Evolutionary conservation across 2,797 vertebrate genomes (phyloP).

Genomic region (Gadopsis bispinosus): DNA sequence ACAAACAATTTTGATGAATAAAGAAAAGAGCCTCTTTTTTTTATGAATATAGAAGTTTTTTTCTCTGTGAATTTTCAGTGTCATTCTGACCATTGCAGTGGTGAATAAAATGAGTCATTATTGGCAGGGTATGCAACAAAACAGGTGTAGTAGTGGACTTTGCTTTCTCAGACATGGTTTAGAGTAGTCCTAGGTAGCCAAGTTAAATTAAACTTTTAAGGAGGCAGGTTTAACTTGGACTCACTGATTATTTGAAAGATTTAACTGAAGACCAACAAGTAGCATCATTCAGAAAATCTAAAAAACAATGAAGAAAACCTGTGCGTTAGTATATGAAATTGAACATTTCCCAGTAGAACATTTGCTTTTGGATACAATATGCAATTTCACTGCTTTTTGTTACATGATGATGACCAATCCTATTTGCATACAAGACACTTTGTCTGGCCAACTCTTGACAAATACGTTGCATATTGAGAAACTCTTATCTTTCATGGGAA

Average conservation of each 20-base stretch:
- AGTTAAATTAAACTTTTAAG: not conserved
- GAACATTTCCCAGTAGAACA: not conserved
- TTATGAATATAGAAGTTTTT: not conserved
- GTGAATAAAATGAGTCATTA: not conserved
- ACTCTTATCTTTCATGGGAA: not conserved
- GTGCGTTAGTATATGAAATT: not conserved
- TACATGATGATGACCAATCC: not conserved
- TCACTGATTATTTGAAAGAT: not conserved
- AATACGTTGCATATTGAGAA: conserved; percentile 20
- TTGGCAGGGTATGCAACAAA: not conserved
- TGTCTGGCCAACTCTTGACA: not conserved
- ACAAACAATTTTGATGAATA: conserved; percentile 40
- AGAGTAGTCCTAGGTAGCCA: not conserved
- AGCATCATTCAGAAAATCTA: not conserved
- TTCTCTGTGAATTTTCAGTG: conserved; percentile 8
- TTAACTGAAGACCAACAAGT: not conserved
- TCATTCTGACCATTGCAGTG: conserved; percentile 3
- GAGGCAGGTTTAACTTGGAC: not conserved
- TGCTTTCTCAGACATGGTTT: not conserved
- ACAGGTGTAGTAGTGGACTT: not conserved
- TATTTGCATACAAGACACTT: not conserved
- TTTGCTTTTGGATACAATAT: not conserved
- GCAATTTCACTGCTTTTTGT: not conserved
- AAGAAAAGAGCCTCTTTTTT: conserved; percentile 13
- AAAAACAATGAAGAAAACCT: not conserved